Evolutionary conservation across 2,888 invertebrate species (phyloP).

Genomic region (Venustoraphidia nigricollis): DNA sequence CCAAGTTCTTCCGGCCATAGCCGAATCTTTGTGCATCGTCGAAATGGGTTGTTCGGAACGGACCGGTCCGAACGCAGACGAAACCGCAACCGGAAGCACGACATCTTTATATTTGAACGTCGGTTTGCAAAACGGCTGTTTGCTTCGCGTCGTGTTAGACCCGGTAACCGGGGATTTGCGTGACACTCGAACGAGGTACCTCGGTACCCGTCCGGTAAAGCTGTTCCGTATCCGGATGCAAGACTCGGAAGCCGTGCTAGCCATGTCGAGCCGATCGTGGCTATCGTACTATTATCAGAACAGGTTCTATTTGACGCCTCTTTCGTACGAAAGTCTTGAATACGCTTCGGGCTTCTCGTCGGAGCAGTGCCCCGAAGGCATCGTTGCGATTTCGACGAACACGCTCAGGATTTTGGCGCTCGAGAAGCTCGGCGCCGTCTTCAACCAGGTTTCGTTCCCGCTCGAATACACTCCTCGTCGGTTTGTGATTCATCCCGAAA

Average conservation of each 20-base stretch:
- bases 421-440: slow-evolving; percentile 95
- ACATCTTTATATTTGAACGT: slow-evolving; percentile 84
- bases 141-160: slow-evolving; percentile 86
- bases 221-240: slow-evolving; percentile 93
- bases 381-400: slow-evolving; percentile 97
- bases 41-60: slow-evolving; percentile 68
- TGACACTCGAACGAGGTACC: slow-evolving; percentile 91
- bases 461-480: slow-evolving; percentile 92
- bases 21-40: slow-evolving; percentile 93
- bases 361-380: slow-evolving; percentile 98
- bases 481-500: slow-evolving; percentile 85
- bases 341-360: slow-evolving; percentile 94
- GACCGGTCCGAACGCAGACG: slow-evolving; percentile 33
- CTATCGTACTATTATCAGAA: slow-evolving; percentile 97
- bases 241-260: slow-evolving; percentile 89
- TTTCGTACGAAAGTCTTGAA: slow-evolving; percentile 92
- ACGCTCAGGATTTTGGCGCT: slow-evolving; percentile 92
- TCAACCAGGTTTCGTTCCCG: slow-evolving; percentile 88
- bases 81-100: slow-evolving; percentile 48
- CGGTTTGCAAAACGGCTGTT: slow-evolving; percentile 90
- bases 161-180: slow-evolving; percentile 92
- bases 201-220: slow-evolving; percentile 85
- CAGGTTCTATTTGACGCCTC: slow-evolving; percentile 84
- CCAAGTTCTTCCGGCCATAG: slow-evolving; percentile 90
- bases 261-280: slow-evolving; percentile 97